Conservation (phyloP, 2,888 invertebrate species). For the Unio pictorum region DNA sequence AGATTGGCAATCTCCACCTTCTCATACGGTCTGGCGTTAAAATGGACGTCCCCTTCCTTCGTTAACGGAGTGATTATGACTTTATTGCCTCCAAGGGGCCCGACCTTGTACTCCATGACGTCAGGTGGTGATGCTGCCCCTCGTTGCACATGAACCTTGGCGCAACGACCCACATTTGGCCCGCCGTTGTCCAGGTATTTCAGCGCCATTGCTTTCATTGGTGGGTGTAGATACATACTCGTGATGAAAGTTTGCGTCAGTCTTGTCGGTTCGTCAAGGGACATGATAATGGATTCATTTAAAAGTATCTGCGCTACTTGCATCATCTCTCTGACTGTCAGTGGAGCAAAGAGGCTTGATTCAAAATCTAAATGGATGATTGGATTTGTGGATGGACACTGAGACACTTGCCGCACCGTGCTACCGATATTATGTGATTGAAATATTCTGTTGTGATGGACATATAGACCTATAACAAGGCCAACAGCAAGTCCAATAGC, state of each 20-base stretch:
- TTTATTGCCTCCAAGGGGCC: slow-evolving; percentile 24
- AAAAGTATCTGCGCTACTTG: slow-evolving; percentile 19
- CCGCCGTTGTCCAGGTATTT: slow-evolving; percentile 29
- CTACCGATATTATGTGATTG: no score
- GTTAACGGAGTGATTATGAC: slow-evolving; percentile 12
- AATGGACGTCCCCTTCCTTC: slow-evolving; percentile 24
- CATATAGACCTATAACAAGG: slow-evolving; percentile 32
- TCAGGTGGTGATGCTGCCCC: slow-evolving; percentile 20
- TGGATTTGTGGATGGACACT: slow-evolving; percentile 19
- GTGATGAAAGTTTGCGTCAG: slow-evolving; percentile 12
- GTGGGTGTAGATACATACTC: slow-evolving; percentile 23
- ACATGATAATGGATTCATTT: slow-evolving; percentile 3
- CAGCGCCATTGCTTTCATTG: slow-evolving; percentile 22
- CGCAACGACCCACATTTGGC: slow-evolving; percentile 32
- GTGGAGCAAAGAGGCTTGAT: slow-evolving; percentile 32
- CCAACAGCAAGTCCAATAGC: slow-evolving; percentile 27
- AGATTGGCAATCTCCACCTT: slow-evolving; percentile 13
- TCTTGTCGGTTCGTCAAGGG: slow-evolving; percentile 2
- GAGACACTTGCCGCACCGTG: no score
- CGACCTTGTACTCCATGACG: slow-evolving; percentile 40
- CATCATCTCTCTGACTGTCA: slow-evolving; percentile 35
- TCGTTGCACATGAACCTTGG: slow-evolving; percentile 32
- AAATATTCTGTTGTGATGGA: slow-evolving; percentile 7
- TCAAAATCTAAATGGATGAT: slow-evolving; percentile 20
- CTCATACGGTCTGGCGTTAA: slow-evolving; percentile 33